These are phyloP conservation scores for Hypercompe scribonia DNA, from an alignment of 2,888 invertebrate genomes.

Conservation along the genomic window DNA sequence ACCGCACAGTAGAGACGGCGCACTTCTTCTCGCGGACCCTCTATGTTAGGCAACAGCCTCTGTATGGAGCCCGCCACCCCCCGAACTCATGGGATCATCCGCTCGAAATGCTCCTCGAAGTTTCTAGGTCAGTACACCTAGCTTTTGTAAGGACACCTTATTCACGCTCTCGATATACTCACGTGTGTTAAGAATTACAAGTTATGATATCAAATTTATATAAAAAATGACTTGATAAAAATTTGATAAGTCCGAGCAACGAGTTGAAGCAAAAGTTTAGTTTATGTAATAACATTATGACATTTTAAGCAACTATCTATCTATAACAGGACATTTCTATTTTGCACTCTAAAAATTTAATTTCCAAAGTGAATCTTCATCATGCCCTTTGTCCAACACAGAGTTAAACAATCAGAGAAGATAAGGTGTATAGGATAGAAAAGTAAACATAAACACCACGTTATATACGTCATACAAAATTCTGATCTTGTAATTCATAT, in stretches of 20 bases:
- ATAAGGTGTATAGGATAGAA: background rate
- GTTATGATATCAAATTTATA: background rate
- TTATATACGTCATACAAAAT: background rate
- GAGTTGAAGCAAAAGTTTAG: background rate
- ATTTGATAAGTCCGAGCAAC: background rate
- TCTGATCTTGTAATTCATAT: background rate
- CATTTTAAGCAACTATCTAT: background rate
- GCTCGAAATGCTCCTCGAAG: no score
- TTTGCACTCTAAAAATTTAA: background rate
- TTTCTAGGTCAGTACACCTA: no score
- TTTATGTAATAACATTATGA: background rate
- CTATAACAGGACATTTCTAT: background rate
- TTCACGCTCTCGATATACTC: no score
- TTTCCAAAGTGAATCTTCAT: background rate
- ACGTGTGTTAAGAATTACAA: no score
- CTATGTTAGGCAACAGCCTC: no score
- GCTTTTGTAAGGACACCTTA: no score
- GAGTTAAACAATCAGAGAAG: background rate
- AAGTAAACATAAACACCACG: background rate
- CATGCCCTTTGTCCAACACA: background rate
- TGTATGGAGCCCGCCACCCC: no score
- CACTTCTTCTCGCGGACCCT: no score
- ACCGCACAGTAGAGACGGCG: no score
- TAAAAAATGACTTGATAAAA: background rate
- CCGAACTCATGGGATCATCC: no score